phyloP scores from a whole-genome alignment of 1,140 invertebrate genomes.

The Brachystomella parvula region DNA sequence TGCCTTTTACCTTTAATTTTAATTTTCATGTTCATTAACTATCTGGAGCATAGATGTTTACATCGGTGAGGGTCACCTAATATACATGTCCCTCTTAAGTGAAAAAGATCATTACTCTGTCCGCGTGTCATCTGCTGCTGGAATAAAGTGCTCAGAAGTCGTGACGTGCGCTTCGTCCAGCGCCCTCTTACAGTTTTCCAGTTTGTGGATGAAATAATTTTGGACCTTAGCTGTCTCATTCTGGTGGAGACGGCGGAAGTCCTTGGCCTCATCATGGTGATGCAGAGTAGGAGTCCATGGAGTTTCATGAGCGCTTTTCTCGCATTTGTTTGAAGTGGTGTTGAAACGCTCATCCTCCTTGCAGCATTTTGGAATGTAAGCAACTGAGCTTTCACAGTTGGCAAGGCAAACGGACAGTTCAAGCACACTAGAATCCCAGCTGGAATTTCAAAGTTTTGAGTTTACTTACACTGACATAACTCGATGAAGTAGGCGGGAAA shows the following conservation, averaged over 20 bases:
- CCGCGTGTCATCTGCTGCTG: neutral
- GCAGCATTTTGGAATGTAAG: constrained; percentile 7
- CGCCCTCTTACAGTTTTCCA: neutral
- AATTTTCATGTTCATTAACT: neutral
- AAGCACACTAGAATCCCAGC: too few species aligned
- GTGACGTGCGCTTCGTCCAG: neutral
- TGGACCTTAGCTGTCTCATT: too few species aligned
- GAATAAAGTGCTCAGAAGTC: neutral
- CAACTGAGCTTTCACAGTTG: too few species aligned
- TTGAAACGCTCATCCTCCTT: neutral
- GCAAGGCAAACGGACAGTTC: too few species aligned
- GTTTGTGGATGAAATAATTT: too few species aligned
- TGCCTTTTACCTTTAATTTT: neutral
- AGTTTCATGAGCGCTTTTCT: neutral
- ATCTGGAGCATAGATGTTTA: too few species aligned
- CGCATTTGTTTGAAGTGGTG: neutral
- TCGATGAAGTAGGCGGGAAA: too few species aligned
- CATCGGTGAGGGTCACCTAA: too few species aligned
- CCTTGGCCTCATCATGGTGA: neutral
- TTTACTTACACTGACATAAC: too few species aligned
- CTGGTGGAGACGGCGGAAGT: neutral
- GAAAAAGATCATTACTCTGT: neutral
- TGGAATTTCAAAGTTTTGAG: too few species aligned
- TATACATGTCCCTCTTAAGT: neutral
- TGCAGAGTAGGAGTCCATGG: neutral